Conservation (phyloP, 2,888 invertebrate species). For the Diplazon laetatorius region DNA sequence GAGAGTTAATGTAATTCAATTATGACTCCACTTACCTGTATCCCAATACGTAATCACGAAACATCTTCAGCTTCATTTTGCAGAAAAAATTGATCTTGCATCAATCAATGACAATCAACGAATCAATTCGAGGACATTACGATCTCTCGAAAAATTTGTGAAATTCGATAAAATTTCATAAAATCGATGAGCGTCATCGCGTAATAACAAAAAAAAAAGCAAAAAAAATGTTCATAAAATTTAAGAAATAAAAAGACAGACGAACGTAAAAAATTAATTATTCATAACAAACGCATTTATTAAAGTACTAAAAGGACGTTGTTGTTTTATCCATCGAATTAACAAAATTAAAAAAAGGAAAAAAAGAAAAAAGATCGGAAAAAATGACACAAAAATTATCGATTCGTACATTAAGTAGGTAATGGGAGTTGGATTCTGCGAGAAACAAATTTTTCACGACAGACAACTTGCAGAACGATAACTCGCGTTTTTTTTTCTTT, state of each 20-base stretch:
- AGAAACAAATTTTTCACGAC: constrained; percentile 46
- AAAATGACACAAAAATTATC: constrained; percentile 73
- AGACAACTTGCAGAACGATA: constrained; percentile 30
- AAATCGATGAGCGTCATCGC: background rate
- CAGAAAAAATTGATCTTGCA: no score
- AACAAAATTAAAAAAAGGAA: no score
- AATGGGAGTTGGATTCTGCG: constrained; percentile 58
- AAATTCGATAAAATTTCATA: background rate
- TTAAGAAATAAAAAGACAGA: background rate
- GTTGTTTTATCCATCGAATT: constrained; percentile 54
- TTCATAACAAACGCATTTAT: constrained; percentile 76
- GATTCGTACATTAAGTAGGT: constrained; percentile 67
- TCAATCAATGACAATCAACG: no score
- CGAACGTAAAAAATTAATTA: constrained; percentile 37
- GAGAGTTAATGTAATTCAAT: no score
- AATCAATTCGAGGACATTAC: no score
- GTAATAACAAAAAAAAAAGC: background rate
- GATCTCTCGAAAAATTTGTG: no score
- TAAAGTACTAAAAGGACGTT: constrained; percentile 74
- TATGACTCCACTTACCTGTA: no score
- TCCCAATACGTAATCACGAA: no score
- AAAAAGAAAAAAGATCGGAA: constrained; percentile 70
- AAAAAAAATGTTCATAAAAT: background rate
- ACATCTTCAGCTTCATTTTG: no score
- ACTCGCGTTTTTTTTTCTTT: constrained; percentile 34